phyloP scores from a whole-genome alignment of 1,140 invertebrate species.

The Leptonema lineaticorne region DNA sequence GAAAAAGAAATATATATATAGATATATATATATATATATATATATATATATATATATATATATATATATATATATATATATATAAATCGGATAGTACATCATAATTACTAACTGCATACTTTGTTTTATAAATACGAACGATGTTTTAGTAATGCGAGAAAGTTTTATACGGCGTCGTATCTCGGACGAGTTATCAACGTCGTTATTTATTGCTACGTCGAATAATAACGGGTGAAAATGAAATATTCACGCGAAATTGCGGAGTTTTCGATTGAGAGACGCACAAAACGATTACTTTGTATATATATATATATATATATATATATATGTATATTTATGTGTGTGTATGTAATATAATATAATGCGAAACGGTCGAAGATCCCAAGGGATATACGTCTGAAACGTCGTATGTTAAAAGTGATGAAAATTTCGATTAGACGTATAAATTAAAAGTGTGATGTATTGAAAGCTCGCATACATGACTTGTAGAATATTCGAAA shows the following conservation, averaged over 20 bases:
- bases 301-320: neutral
- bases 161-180: constrained; percentile 14
- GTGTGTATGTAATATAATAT: neutral
- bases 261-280: neutral
- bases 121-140: constrained; percentile 17
- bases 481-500: too few relatives aligned
- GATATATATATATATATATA: too few relatives aligned
- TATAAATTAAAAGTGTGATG: too few relatives aligned
- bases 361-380: too few relatives aligned
- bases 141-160: constrained; percentile 19
- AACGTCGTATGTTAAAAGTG: too few relatives aligned
- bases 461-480: too few relatives aligned
- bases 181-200: neutral
- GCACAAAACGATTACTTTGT: neutral
- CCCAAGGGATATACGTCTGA: too few relatives aligned
- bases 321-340: neutral
- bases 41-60: too few relatives aligned
- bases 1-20: too few relatives aligned
- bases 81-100: constrained; percentile 2
- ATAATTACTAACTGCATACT: constrained; percentile 23
- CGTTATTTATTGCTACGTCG: constrained; percentile 14
- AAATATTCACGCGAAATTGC: constrained; percentile 14
- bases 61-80: too few relatives aligned
- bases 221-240: too few relatives aligned
- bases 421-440: too few relatives aligned